These are phyloP conservation scores for Myotis yumanensis DNA, from an alignment of 2,113 vertebrate genomes.

Conservation along the genomic window DNA sequence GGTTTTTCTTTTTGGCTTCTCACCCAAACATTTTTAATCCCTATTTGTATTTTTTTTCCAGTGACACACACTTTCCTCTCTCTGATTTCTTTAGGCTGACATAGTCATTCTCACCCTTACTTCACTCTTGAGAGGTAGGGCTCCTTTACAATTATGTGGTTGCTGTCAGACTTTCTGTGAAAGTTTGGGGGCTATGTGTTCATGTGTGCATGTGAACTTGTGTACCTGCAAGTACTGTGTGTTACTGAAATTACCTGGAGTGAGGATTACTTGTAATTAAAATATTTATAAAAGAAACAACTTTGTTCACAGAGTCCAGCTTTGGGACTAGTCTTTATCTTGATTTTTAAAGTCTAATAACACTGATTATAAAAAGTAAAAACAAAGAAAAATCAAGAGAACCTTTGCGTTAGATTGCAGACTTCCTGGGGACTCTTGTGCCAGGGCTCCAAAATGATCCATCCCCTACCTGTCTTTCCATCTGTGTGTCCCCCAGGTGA, in stretches of 20 bases:
- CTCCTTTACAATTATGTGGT: slow-evolving; percentile 84
- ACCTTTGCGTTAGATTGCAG: slow-evolving; percentile 30
- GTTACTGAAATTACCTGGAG: slow-evolving; percentile 82
- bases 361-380: slow-evolving; percentile 73
- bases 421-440: not conserved
- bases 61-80: slow-evolving; percentile 67
- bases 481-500: not conserved
- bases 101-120: slow-evolving; percentile 76
- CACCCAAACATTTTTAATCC: slow-evolving; percentile 66
- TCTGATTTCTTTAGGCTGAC: slow-evolving; percentile 74
- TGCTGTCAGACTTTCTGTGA: slow-evolving; percentile 96
- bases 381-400: slow-evolving; percentile 63
- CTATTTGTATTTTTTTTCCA: slow-evolving; percentile 74
- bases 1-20: slow-evolving; percentile 72
- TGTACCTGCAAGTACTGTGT: slow-evolving; percentile 80
- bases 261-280: slow-evolving; percentile 85
- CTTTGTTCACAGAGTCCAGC: slow-evolving; percentile 83
- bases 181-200: slow-evolving; percentile 87
- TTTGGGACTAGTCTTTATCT: slow-evolving; percentile 77
- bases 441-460: slow-evolving; percentile 22
- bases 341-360: slow-evolving; percentile 83
- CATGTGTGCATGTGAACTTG: slow-evolving; percentile 13
- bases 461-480: not conserved
- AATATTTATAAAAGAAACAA: slow-evolving; percentile 86
- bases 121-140: slow-evolving; percentile 84